Evolutionary conservation across 1,140 invertebrate species (phyloP), one percentile per base, ranked within the genome.

Genomic region (Ectropis grisescens): DNA sequence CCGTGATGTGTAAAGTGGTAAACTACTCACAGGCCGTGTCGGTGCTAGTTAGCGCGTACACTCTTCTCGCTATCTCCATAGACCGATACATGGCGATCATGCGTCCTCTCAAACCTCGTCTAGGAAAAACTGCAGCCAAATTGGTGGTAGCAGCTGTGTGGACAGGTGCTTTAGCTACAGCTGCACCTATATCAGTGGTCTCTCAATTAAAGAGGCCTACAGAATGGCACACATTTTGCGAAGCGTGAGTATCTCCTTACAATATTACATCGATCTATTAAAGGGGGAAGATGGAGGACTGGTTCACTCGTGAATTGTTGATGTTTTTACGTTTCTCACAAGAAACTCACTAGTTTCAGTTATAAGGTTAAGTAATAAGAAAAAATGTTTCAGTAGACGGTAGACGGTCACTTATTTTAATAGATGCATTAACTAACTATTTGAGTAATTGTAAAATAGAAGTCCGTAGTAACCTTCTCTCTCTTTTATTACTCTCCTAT

Each of bases 41-140:
- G 1, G 93, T 95, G 16, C 85, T 94, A 29, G 91, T 94, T 9
- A 92, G 89, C 58, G 91, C 93, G 1, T 95, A 95, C 59, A 95
- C 93, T 0, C 55, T 95, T 45, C 88, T 95, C 1, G 93, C 92
- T 1, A 93, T 96, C 56, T 93, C 92, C 33, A 86, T 93, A 26
- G 94, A 96, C 70, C 85, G 93, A 6, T 96, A 94, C 55, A 88
- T 93, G 57, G 93, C 92, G 9, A 96, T 97, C 36, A 91, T 96
- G 82, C 92, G 92, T 82, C 95, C 95, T 0, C 74, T 97, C 13
- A 83, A 87, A 47, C 93, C 92, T 1, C 85, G 93, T 15, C 87
- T 96, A 58, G 89, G 90, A 2, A 91, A 91, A 58, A 84, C 68
- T 6, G 62, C 90, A 30, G 89, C 90, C 0, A 89, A 89, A 45